Conservation (phyloP, 2,113 vertebrate species). For the Sinocyclocheilus anophthalmus region DNA sequence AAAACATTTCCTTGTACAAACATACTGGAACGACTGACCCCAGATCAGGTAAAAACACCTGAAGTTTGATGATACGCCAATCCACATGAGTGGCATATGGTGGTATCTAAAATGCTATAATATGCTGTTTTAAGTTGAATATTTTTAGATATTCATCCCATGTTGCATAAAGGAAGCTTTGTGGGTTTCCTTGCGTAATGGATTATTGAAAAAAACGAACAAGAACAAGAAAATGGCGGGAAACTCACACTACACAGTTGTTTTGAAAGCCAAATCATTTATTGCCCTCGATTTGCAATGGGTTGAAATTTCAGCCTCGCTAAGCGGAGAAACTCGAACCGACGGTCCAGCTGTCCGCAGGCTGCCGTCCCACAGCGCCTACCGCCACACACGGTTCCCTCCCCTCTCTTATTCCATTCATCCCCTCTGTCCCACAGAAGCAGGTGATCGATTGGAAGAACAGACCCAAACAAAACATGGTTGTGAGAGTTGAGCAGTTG, state of each 20-base stretch:
- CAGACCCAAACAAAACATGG: conserved; percentile 68
- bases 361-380: conserved; percentile 65
- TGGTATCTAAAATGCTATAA: conserved; percentile 35
- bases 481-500: conserved; percentile 52
- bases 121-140: conserved; percentile 54
- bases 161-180: conserved; percentile 55
- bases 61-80: conserved; percentile 63
- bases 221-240: conserved; percentile 67
- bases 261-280: conserved; percentile 75
- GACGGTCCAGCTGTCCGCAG: conserved; percentile 76
- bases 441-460: conserved; percentile 74
- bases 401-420: conserved; percentile 43
- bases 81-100: conserved; percentile 60
- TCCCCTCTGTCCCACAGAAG: conserved; percentile 52
- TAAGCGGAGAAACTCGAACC: conserved; percentile 75
- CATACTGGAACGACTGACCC: conserved; percentile 53
- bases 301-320: conserved; percentile 79
- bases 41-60: conserved; percentile 64
- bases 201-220: conserved; percentile 49
- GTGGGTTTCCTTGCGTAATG: conserved; percentile 30
- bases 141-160: conserved; percentile 66
- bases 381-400: conserved; percentile 56
- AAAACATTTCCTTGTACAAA: conserved; percentile 66
- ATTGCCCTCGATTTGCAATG: conserved; percentile 73
- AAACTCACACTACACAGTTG: conserved; percentile 64